These are phyloP conservation scores for Sitta carolinensis DNA, from an alignment of 2,797 vertebrate species.

Conservation along the genomic window DNA sequence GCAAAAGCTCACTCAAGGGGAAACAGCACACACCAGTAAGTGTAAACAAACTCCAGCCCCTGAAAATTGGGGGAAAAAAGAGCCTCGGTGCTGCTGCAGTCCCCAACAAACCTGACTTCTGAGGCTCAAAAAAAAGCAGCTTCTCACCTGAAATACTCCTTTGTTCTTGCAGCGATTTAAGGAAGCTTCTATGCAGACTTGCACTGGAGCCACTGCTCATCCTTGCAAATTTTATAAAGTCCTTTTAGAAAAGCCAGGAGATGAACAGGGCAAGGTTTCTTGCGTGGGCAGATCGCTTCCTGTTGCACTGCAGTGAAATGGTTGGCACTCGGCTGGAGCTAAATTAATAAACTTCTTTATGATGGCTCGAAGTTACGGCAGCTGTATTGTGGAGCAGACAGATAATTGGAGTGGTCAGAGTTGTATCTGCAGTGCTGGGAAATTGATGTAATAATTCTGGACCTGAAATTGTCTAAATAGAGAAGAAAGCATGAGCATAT, in stretches of 20 bases:
- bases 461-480: constrained; percentile 20
- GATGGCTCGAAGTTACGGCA: background rate
- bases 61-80: background rate
- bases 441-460: constrained; percentile 35
- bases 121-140: background rate
- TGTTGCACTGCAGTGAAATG: constrained; percentile 20
- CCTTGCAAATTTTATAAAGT: background rate
- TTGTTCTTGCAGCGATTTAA: background rate
- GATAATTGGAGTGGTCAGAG: constrained; percentile 55
- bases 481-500: constrained; percentile 13
- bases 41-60: background rate
- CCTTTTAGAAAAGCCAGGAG: background rate
- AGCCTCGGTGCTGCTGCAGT: background rate
- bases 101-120: background rate
- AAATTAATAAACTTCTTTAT: constrained; percentile 60
- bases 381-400: background rate
- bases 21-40: background rate
- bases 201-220: background rate
- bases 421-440: constrained; percentile 5
- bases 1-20: background rate
- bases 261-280: background rate
- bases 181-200: background rate
- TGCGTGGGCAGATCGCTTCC: fast-evolving
- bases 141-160: background rate
- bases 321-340: background rate